Evolutionary conservation across 2,797 vertebrate species (phyloP), one percentile per base, ranked within the genome.

Genomic region (Tapirus indicus): DNA sequence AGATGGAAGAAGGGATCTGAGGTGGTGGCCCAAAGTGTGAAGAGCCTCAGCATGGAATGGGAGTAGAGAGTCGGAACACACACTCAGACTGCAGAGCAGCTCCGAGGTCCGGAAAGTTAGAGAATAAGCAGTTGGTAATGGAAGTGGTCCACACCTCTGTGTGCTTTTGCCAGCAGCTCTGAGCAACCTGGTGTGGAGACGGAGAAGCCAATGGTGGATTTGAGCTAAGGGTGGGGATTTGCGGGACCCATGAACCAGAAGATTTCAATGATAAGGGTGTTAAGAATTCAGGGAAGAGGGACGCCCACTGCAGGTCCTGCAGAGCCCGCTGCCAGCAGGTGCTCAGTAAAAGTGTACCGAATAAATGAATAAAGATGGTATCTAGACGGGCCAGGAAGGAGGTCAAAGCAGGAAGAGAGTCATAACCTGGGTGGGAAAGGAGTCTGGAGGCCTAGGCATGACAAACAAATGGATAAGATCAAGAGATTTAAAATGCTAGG

Each of bases 41-140:
- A 47, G 71, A 71, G 14, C 29, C 60, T 87, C 38, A n/a, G n/a
- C 14, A 6, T 25, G 35, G 77, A n/a, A 4, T 75, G 62, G 52
- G 74, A 16, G 5, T 2, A 27, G 29, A 58, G 16, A 64, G 56
- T 12, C 9, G 71, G 64, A 27, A n/a, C 2, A 5, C 0, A 0
- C 47, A 17, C 0, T 14, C 54, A 49, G 44, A 16, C 11, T 16
- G 68, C 56, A 20, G 21, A 85, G 85, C 41, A 25, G 35, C 35
- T 3, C 49, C 5, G 12, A n/a, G 29, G 17, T 27, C 62, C 10
- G 0, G 1, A 27, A 14, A 35, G 21, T 49, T 60, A 64, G 32
- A 29, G 52, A 16, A 18, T 2, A 11, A 27, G 75, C 35, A 60
- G 49, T 21, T 44, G 17, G n/a, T 10, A 20, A 25, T 16, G 32